Evolutionary conservation across 2,113 vertebrate species (phyloP).

Genomic region (Arvicanthis niloticus): DNA sequence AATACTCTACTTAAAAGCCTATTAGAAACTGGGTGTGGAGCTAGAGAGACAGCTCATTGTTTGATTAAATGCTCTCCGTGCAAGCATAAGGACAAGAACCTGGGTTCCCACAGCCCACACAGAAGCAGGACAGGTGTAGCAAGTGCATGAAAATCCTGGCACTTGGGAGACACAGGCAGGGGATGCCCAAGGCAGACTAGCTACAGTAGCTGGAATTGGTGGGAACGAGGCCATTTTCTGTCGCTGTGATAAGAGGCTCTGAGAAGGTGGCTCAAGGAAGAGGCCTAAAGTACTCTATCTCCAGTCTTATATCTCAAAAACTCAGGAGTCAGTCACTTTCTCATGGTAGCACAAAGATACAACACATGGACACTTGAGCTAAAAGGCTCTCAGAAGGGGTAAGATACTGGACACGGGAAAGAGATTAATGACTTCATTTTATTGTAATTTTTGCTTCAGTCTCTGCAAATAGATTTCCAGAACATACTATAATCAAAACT

Average conservation of each 20-base stretch:
- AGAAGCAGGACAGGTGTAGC: background rate
- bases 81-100: background rate
- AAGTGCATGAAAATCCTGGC: background rate
- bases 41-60: too few species aligned
- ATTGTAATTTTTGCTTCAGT: constrained; percentile 47
- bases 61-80: background rate
- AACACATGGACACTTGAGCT: constrained; percentile 76
- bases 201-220: too few species aligned
- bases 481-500: constrained; percentile 38
- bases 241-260: background rate
- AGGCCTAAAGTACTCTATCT: constrained; percentile 88
- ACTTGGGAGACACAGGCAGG: background rate
- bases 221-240: background rate
- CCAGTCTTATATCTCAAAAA: constrained; percentile 87
- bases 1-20: constrained; percentile 30
- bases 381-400: background rate
- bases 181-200: background rate
- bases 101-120: background rate
- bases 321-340: constrained; percentile 85
- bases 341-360: constrained; percentile 86
- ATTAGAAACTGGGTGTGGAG: background rate
- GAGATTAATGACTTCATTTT: constrained; percentile 15
- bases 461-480: constrained; percentile 42
- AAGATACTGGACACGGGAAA: constrained; percentile 6
- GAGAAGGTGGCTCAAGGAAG: constrained; percentile 37